Conservation (phyloP, 2,113 vertebrate species). For the Eidolon helvum region DNA sequence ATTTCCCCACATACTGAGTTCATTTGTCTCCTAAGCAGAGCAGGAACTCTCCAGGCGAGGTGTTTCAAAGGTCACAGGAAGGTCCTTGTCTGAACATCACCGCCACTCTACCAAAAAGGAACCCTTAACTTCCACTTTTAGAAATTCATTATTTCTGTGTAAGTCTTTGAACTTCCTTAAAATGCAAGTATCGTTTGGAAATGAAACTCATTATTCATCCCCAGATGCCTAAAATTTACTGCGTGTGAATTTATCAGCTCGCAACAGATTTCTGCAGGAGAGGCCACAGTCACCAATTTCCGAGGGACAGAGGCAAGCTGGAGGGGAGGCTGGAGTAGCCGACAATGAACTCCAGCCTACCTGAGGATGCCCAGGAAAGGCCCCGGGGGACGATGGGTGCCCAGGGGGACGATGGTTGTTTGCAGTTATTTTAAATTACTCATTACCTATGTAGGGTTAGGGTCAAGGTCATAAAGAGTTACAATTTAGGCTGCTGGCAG, state of each 20-base stretch:
- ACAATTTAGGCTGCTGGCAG: background rate
- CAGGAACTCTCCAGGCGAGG: background rate
- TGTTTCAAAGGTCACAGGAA: background rate
- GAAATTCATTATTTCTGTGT: background rate
- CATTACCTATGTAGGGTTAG: background rate
- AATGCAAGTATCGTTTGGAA: background rate
- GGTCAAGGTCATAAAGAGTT: background rate
- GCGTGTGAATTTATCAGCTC: background rate
- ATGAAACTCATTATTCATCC: background rate
- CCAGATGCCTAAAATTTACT: background rate
- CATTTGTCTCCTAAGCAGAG: background rate
- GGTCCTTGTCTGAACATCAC: background rate
- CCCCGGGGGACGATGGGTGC: background rate
- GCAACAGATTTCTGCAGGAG: background rate
- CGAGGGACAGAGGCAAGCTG: background rate
- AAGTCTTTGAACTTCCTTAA: background rate
- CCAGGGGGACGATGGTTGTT: background rate
- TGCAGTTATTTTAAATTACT: conserved; percentile 27
- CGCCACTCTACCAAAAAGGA: background rate
- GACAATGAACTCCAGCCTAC: background rate
- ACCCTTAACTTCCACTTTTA: background rate
- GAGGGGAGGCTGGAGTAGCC: background rate
- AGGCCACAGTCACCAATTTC: background rate
- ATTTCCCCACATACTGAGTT: background rate
- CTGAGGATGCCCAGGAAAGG: background rate